Evolutionary conservation across 1,140 invertebrate genomes (phyloP).

Genomic region (Macrobrachium nipponense): DNA sequence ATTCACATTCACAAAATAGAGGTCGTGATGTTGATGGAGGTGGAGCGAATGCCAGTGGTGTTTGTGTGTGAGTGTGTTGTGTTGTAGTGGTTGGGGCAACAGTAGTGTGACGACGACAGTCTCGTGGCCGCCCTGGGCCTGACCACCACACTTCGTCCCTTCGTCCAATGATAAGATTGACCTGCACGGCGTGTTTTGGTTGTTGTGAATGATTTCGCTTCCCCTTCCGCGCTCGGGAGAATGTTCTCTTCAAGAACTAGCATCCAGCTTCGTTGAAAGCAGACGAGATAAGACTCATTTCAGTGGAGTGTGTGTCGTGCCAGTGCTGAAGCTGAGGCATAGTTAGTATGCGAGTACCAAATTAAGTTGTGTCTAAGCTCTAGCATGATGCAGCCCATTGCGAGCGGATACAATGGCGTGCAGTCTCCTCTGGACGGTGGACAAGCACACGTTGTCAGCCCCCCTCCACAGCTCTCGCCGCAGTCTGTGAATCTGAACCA

Average conservation of each 20-base stretch:
- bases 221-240: no score
- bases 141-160: slow-evolving; percentile 19
- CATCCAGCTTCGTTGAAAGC: no score
- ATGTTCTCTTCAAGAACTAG: no score
- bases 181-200: not conserved
- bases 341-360: not conserved
- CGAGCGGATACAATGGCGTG: slow-evolving; percentile 48
- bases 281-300: no score
- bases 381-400: slow-evolving; percentile 60
- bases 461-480: slow-evolving; percentile 44
- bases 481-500: slow-evolving; percentile 29
- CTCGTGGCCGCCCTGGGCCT: slow-evolving; percentile 47
- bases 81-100: slow-evolving; percentile 2
- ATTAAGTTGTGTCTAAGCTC: slow-evolving; percentile 3
- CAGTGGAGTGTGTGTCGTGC: no score
- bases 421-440: slow-evolving; percentile 50
- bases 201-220: no score
- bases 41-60: not conserved
- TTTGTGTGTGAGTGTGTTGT: not conserved
- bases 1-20: no score
- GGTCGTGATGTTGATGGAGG: not conserved
- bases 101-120: slow-evolving; percentile 36
- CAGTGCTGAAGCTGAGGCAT: no score
- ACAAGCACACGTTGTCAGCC: slow-evolving; percentile 37
- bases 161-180: not conserved